Conservation (phyloP, 2,797 vertebrate genomes). For the Rhodeus uyekii region DNA sequence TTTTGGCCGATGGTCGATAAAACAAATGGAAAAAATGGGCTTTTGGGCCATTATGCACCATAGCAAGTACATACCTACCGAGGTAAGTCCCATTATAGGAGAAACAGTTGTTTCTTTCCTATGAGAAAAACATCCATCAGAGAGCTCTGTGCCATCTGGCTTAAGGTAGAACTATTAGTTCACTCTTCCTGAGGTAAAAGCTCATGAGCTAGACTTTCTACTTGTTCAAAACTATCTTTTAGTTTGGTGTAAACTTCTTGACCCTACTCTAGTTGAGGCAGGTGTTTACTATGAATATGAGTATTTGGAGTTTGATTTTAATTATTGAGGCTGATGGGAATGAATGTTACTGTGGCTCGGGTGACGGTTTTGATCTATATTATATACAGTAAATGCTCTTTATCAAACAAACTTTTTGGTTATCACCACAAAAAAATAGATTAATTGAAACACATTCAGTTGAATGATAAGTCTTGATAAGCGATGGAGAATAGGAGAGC, state of each 20-base stretch:
- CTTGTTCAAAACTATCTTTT: neutral
- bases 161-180: neutral
- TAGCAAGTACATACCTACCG: neutral
- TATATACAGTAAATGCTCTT: neutral
- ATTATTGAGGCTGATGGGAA: neutral
- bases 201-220: neutral
- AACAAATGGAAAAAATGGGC: neutral
- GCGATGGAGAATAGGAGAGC: neutral
- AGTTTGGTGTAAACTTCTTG: neutral
- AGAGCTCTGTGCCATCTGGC: neutral
- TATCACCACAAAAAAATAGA: neutral
- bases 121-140: neutral
- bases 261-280: neutral
- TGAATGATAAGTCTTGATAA: neutral
- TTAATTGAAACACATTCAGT: neutral
- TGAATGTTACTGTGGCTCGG: neutral
- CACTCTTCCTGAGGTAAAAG: neutral
- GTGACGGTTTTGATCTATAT: neutral
- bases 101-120: conserved; percentile 9
- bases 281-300: neutral
- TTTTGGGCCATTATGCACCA: neutral
- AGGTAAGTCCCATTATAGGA: conserved; percentile 9
- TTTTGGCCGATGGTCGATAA: neutral
- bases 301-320: neutral
- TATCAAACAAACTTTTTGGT: neutral